Conservation (phyloP, 2,113 vertebrate genomes). For the Acanthochromis polyacanthus region DNA sequence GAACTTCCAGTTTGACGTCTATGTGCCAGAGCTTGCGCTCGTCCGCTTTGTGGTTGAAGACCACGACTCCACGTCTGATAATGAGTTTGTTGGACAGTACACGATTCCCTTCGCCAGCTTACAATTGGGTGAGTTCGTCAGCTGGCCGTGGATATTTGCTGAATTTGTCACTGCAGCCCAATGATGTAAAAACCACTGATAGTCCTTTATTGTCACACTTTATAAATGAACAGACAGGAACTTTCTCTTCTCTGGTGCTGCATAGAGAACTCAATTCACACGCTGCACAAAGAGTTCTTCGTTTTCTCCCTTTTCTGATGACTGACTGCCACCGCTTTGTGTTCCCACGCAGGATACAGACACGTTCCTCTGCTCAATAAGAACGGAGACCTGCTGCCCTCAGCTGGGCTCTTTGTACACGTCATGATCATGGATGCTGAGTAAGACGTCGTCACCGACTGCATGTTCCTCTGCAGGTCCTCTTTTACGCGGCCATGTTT, state of each 20-base stretch:
- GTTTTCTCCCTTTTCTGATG: not conserved
- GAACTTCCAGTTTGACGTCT: constrained; percentile 90
- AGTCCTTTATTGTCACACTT: constrained; percentile 3
- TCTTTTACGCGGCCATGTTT: constrained; percentile 19
- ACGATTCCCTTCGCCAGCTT: constrained; percentile 91
- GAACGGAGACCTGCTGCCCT: constrained; percentile 88
- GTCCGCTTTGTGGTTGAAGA: constrained; percentile 94
- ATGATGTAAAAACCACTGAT: not conserved
- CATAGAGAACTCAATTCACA: constrained; percentile 24
- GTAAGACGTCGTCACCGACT: constrained; percentile 13
- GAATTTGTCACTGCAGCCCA: not conserved
- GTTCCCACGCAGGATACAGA: constrained; percentile 89
- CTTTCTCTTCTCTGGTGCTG: not conserved
- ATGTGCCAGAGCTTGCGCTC: constrained; percentile 90
- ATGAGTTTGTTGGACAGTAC: constrained; percentile 93
- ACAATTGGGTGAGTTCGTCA: constrained; percentile 87
- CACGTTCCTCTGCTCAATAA: constrained; percentile 92
- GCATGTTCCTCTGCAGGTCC: not conserved
- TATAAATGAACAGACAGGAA: constrained; percentile 29
- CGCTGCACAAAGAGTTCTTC: constrained; percentile 40
- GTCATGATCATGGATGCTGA: constrained; percentile 82
- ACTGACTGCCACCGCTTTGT: constrained; percentile 38
- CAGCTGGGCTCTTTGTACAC: constrained; percentile 93
- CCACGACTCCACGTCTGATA: constrained; percentile 87
- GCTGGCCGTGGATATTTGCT: not conserved